Evolutionary conservation across 2,888 invertebrate genomes (phyloP).

Genomic region (Drosophila cognata): DNA sequence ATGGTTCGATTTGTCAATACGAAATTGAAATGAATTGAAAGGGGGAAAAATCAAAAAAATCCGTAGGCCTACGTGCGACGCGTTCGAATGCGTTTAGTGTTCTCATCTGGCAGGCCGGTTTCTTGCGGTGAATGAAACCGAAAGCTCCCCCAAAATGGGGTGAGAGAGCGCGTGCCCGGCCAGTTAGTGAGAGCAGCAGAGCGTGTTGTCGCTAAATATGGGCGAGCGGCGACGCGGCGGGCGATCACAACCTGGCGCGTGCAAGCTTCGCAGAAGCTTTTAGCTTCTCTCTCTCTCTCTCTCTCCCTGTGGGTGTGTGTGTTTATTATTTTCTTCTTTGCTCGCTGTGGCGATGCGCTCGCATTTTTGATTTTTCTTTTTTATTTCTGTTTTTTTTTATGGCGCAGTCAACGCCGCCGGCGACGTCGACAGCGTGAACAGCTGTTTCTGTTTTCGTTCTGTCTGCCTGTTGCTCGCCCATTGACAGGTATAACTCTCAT

Average conservation of each 20-base stretch:
- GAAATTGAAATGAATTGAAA: constrained; percentile 31
- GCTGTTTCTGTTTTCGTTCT: constrained; percentile 73
- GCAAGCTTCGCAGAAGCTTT: constrained; percentile 63
- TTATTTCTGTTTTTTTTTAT: constrained; percentile 24
- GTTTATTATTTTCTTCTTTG: constrained; percentile 28
- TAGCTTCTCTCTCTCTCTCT: background rate
- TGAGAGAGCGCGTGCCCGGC: constrained; percentile 32
- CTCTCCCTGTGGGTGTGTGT: constrained; percentile 3
- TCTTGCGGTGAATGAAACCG: constrained; percentile 70
- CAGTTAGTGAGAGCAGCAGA: constrained; percentile 13
- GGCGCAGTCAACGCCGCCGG: constrained; percentile 14
- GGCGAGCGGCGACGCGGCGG: constrained; percentile 27
- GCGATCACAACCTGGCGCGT: constrained; percentile 69
- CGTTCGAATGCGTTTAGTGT: constrained; percentile 76
- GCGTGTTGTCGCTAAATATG: constrained; percentile 3
- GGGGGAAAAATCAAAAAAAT: constrained; percentile 23
- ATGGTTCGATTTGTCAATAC: constrained; percentile 20
- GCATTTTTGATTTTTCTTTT: constrained; percentile 16
- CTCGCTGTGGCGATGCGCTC: constrained; percentile 35
- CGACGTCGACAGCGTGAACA: constrained; percentile 50
- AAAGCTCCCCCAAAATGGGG: constrained; percentile 62
- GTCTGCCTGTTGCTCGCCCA: constrained; percentile 49
- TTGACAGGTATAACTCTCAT: constrained; percentile 34
- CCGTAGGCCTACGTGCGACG: constrained; percentile 73
- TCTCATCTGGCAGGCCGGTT: constrained; percentile 72